These are phyloP conservation scores for Rhizomys pruinosus DNA, from an alignment of 2,113 vertebrate species.

Conservation along the genomic window DNA sequence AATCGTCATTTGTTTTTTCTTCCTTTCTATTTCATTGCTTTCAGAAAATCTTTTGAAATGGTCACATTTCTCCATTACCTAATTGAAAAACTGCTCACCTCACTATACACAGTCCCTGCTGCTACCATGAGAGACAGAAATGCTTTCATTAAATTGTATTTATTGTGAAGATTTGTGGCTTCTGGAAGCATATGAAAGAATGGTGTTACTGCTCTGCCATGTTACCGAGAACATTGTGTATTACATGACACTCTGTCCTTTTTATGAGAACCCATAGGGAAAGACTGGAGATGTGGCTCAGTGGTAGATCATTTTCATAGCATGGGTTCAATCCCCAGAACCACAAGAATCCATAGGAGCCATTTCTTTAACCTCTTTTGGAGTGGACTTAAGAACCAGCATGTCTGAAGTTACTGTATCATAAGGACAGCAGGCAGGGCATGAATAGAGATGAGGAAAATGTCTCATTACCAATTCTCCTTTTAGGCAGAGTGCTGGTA, in stretches of 20 bases:
- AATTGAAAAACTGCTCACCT: slow-evolving; percentile 39
- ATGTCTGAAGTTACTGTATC: background rate
- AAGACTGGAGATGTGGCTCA: background rate
- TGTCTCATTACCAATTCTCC: background rate
- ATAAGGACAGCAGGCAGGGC: background rate
- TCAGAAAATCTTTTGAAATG: slow-evolving; percentile 55
- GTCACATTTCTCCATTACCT: slow-evolving; percentile 23
- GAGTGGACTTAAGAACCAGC: background rate
- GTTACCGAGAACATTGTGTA: background rate
- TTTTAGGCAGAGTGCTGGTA: background rate
- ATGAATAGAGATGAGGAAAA: background rate
- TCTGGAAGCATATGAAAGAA: background rate
- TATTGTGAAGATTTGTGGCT: slow-evolving; percentile 5
- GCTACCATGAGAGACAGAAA: background rate
- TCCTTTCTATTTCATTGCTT: slow-evolving; percentile 24
- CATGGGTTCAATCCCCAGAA: background rate
- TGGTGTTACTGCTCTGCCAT: background rate
- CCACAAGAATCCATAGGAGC: background rate
- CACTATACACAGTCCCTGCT: background rate
- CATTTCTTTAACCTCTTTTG: background rate
- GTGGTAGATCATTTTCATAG: background rate
- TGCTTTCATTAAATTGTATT: background rate
- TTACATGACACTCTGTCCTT: background rate
- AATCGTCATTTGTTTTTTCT: background rate
- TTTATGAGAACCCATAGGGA: background rate